Evolutionary conservation across 2,888 invertebrate species (phyloP).

Genomic region (Acholoe squamosa): DNA sequence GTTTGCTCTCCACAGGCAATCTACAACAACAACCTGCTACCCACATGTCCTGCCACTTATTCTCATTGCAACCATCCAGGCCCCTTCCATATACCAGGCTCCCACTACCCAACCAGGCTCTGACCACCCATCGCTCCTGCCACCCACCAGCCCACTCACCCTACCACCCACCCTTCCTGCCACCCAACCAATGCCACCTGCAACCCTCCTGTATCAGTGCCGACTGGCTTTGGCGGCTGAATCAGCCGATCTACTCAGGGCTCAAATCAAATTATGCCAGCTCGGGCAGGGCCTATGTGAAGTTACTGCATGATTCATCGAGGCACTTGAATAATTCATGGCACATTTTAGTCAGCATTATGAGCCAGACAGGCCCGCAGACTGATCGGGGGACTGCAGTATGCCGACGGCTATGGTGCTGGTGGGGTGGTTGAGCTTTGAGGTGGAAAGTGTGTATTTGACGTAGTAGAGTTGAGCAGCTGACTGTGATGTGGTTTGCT

Average conservation of each 20-base stretch:
- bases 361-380: background rate
- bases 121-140: background rate
- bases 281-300: slow-evolving; percentile 28
- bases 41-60: background rate
- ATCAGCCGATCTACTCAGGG: slow-evolving; percentile 28
- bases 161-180: background rate
- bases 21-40: background rate
- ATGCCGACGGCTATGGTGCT: background rate
- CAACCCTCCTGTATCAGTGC: background rate
- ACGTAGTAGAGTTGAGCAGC: background rate
- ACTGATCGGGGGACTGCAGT: background rate
- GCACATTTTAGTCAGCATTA: slow-evolving; percentile 40
- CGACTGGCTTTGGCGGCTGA: slow-evolving; percentile 8
- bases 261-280: slow-evolving; percentile 40
- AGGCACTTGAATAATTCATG: slow-evolving; percentile 41
- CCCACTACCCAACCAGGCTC: too few relatives aligned
- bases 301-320: slow-evolving; percentile 60
- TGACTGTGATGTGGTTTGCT: background rate
- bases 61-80: background rate
- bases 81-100: background rate
- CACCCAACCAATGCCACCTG: background rate
- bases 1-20: too few relatives aligned
- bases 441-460: background rate
- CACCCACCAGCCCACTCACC: background rate
- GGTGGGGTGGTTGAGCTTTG: background rate